Evolutionary conservation across 2,888 invertebrate species (phyloP), one percentile per base, ranked within the genome.

Genomic region (Ypsolopha scabrella): DNA sequence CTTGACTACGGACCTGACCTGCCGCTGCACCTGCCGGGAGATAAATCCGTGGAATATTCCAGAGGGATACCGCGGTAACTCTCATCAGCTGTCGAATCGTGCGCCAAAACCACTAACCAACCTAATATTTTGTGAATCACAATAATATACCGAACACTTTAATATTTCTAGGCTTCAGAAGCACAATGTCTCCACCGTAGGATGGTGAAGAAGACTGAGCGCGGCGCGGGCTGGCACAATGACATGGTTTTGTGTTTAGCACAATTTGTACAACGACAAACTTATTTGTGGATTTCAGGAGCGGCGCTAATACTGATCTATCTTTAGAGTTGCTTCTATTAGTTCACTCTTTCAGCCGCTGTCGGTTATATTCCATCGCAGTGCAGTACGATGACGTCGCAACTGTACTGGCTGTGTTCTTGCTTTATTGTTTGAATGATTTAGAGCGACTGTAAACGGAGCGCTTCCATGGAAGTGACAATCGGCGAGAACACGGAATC

Each of bases 131-230:
- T 24, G 24, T 24, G 4, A 24, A 24, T 24, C 24, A 24, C 24
- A 24, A 4, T 24, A 54, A 58, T 58, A 57, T 14, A 14, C 43
- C 24, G 14, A 13, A n/a, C 43, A 9, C 8, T 57, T 51, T 54
- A 57, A 59, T 57, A 55, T 48, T 57, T 52, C 57, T 55, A 56
- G 59, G 55, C 56, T 53, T 58, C 55, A 56, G 59, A 54, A 58
- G 61, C 65, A 63, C 64, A 65, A 69, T 72, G 73, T 74, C 75
- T 68, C 77, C 76, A 70, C 72, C 63, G 56, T 68, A 68, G 64
- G 72, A 79, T 71, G 75, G 70, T 65, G 68, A 54, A 55, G 68
- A 57, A 61, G 66, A 80, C 77, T 79, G 78, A 75, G 57, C 60
- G 53, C 51, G 65, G 65, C 69, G 66, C 65, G 64, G 63, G 68